Evolutionary conservation across 2,113 vertebrate species (phyloP).

Genomic region (Scortum barcoo): DNA sequence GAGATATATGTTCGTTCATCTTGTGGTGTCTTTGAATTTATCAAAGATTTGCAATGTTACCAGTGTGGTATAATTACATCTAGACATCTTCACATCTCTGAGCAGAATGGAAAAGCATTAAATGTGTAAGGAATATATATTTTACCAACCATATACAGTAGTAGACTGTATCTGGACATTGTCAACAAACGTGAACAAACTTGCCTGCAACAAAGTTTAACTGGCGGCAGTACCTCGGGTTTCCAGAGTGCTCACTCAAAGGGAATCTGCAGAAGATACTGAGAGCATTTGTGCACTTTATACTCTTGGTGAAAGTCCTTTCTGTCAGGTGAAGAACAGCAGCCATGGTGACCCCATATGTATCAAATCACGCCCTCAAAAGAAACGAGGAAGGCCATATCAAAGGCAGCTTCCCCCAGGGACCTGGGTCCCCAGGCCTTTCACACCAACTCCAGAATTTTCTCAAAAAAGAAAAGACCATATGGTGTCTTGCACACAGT

Average conservation of each 20-base stretch:
- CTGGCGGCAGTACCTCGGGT: neutral
- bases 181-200: neutral
- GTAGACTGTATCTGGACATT: neutral
- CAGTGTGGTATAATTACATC: neutral
- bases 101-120: neutral
- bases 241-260: neutral
- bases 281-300: neutral
- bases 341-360: conserved; percentile 17
- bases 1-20: neutral
- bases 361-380: conserved; percentile 36
- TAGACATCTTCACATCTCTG: neutral
- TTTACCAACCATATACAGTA: neutral
- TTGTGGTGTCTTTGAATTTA: neutral
- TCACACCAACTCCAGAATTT: neutral
- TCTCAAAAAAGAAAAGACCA: conserved; percentile 4
- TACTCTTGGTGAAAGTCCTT: neutral
- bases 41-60: neutral
- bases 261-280: neutral
- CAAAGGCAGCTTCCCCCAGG: conserved; percentile 25
- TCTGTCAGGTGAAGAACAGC: conserved; percentile 18
- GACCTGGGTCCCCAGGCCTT: neutral
- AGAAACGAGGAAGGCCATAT: conserved; percentile 15
- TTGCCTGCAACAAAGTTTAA: neutral
- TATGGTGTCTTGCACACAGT: neutral
- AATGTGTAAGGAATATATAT: neutral